Evolutionary conservation across 2,113 vertebrate species (phyloP).

Genomic region (Brienomyrus longianalis): DNA sequence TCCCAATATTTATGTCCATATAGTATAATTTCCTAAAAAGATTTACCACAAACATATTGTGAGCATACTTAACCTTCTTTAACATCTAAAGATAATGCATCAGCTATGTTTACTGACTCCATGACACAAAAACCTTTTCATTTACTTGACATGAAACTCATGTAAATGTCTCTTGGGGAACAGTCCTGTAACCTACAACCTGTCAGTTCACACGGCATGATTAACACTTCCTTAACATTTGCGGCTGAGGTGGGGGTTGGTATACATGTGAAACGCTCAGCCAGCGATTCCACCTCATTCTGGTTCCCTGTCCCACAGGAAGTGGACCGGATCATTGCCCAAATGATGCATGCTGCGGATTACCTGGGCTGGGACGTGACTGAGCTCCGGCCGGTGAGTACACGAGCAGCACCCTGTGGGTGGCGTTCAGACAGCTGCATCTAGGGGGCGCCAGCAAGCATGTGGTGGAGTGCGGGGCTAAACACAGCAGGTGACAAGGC

Average conservation of each 20-base stretch:
- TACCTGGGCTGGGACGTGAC: conserved; percentile 84
- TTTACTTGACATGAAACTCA: background rate
- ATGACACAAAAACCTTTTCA: background rate
- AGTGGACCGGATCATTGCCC: conserved; percentile 78
- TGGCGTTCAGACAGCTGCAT: background rate
- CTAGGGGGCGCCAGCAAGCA: background rate
- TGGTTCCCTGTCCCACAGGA: conserved; percentile 55
- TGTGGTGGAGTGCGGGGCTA: background rate
- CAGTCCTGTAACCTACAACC: background rate
- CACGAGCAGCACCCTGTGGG: background rate
- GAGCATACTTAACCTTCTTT: background rate
- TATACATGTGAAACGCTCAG: background rate
- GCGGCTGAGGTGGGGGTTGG: background rate
- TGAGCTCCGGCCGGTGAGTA: conserved; percentile 75
- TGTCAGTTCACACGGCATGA: background rate
- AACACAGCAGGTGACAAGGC: background rate
- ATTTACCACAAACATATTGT: background rate
- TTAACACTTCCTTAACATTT: background rate
- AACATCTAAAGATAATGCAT: background rate
- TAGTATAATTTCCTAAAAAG: background rate
- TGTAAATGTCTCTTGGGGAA: background rate
- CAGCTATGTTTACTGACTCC: background rate
- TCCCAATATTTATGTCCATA: background rate
- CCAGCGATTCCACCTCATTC: too few species aligned
- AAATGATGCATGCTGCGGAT: conserved; percentile 84